Conservation (phyloP, 1,140 invertebrate genomes). For the Polyergus mexicanus region DNA sequence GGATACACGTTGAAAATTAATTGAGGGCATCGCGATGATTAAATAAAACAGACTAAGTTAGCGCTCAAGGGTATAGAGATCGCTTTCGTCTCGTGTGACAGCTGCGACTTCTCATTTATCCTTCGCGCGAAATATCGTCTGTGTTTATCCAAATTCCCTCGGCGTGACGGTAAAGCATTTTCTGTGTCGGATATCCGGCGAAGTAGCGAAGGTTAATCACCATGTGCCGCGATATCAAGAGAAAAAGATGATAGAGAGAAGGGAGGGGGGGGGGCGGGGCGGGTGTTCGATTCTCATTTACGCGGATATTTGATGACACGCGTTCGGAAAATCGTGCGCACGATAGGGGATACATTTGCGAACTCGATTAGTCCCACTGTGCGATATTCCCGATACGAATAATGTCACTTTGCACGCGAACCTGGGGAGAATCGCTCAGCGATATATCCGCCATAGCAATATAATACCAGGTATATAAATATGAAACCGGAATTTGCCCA, state of each 20-base stretch:
- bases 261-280: too few relatives aligned
- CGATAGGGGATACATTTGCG: constrained; percentile 19
- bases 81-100: not conserved
- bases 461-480: too few relatives aligned
- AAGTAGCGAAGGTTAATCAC: not conserved
- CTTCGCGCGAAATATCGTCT: constrained; percentile 6
- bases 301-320: constrained; percentile 17
- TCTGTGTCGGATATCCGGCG: not conserved
- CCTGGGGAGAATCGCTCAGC: not conserved
- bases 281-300: constrained; percentile 45
- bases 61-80: not conserved
- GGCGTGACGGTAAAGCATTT: not conserved
- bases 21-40: not conserved
- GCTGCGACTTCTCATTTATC: constrained; percentile 4
- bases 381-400: constrained; percentile 37
- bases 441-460: not conserved
- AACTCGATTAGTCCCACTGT: constrained; percentile 22
- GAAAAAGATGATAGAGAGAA: not conserved
- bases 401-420: not conserved
- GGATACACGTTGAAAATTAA: constrained; percentile 30
- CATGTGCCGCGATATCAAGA: not conserved
- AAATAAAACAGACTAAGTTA: constrained; percentile 10
- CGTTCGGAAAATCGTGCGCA: constrained; percentile 19
- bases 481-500: too few relatives aligned
- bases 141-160: constrained; percentile 45